Conservation (phyloP, 92 coral and sea anemone genomes). For the Bergia puertoricense region DNA sequence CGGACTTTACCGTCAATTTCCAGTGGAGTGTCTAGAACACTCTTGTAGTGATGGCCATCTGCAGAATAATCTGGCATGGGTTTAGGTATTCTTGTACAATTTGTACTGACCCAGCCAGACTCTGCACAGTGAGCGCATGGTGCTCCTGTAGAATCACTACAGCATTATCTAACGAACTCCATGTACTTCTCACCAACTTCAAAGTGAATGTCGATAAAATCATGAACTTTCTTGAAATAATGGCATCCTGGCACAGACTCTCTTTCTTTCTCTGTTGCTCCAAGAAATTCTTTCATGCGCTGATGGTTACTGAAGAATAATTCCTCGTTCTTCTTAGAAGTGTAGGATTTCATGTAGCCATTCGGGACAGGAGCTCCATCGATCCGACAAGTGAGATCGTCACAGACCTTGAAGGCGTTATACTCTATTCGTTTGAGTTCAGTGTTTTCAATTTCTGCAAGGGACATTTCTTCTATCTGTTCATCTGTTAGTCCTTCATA, state of each 20-base stretch:
- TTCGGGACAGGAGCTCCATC: constrained; percentile 34
- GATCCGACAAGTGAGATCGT: constrained; percentile 35
- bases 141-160: not conserved
- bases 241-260: constrained; percentile 30
- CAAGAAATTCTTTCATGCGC: constrained; percentile 6
- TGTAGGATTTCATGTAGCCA: constrained; percentile 34
- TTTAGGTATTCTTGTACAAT: constrained; percentile 23
- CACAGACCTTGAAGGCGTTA: constrained; percentile 49
- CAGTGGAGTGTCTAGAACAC: constrained; percentile 47
- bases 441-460: constrained; percentile 32
- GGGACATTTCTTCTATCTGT: constrained; percentile 21
- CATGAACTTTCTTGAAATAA: constrained; percentile 3
- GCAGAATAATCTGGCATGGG: constrained; percentile 44
- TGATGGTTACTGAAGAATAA: constrained; percentile 30
- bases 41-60: constrained; percentile 34
- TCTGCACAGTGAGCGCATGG: constrained; percentile 1
- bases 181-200: constrained; percentile 23
- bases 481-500: constrained; percentile 47
- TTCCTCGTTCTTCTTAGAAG: constrained; percentile 25
- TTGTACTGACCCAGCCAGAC: constrained; percentile 19
- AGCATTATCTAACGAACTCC: constrained; percentile 3
- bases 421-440: not conserved
- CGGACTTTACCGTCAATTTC: constrained; percentile 38
- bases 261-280: constrained; percentile 2
- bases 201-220: constrained; percentile 3